Evolutionary conservation across 1,140 invertebrate genomes (phyloP).

Genomic region (Hetaerina americana): DNA sequence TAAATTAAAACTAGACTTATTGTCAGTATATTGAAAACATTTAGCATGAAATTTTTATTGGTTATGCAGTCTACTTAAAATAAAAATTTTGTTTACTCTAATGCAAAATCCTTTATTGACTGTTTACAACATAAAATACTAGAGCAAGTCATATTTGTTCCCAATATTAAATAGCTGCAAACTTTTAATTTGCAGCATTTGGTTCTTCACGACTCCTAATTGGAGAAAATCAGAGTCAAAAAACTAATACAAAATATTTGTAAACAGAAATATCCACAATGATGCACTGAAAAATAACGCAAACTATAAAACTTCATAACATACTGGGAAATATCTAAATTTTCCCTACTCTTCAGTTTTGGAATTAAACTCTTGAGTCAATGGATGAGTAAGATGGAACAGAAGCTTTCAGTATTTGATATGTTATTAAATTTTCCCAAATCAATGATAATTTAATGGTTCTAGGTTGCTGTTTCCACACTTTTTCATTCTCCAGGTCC

Average conservation of each 20-base stretch:
- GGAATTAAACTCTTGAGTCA: neutral
- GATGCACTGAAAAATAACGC: neutral
- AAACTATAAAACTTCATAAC: neutral
- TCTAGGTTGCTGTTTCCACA: neutral
- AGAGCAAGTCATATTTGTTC: neutral
- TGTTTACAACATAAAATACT: conserved; percentile 1
- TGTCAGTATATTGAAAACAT: neutral
- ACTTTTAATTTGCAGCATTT: neutral
- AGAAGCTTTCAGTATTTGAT: neutral
- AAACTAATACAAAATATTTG: neutral
- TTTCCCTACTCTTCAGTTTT: neutral
- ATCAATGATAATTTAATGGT: neutral
- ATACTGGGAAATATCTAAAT: neutral
- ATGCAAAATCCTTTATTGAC: neutral
- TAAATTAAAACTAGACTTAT: neutral
- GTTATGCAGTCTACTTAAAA: neutral
- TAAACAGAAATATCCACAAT: neutral
- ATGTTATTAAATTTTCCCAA: neutral
- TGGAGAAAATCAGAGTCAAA: neutral
- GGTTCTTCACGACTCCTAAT: neutral
- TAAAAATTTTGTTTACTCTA: neutral
- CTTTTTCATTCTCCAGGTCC: neutral
- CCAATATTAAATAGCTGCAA: neutral
- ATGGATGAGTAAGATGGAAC: neutral
- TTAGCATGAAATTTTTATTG: neutral